phyloP scores from a whole-genome alignment of 2,888 invertebrate genomes.

The Scaptomyza flava region DNA sequence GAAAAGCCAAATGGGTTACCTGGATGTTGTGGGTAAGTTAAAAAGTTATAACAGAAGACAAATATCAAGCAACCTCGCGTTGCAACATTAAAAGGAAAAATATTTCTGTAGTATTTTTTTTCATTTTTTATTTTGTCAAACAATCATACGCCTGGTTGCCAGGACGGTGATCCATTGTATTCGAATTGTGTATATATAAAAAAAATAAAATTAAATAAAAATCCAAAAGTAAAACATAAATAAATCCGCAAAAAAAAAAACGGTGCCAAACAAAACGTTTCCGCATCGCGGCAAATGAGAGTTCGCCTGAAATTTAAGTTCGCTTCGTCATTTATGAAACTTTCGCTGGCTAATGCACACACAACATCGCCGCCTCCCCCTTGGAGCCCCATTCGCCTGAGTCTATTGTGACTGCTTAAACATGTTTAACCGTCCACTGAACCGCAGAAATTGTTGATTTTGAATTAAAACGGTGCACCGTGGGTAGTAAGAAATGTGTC shows the following conservation, averaged over 20 bases:
- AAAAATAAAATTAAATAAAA: conserved; percentile 12
- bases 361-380: conserved; percentile 1
- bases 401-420: conserved; percentile 64
- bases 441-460: conserved; percentile 81
- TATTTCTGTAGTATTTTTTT: conserved; percentile 39
- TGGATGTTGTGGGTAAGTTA: conserved; percentile 93
- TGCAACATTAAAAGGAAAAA: conserved; percentile 3
- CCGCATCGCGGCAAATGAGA: conserved; percentile 40
- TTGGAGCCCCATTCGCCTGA: not conserved
- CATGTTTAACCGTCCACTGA: conserved; percentile 80
- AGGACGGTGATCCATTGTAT: conserved; percentile 30
- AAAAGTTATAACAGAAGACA: conserved; percentile 63
- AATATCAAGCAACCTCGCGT: not conserved
- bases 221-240: conserved; percentile 15
- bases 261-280: conserved; percentile 70
- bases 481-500: conserved; percentile 64
- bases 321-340: conserved; percentile 49
- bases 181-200: conserved; percentile 17
- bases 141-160: conserved; percentile 58
- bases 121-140: conserved; percentile 38
- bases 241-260: conserved; percentile 38
- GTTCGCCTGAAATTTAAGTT: conserved; percentile 33
- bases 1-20: conserved; percentile 91
- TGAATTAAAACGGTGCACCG: conserved; percentile 73
- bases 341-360: conserved; percentile 41